Base-by-base conservation (phyloP, 2,888 invertebrate genomes). In the Drosophila monieri region DNA sequence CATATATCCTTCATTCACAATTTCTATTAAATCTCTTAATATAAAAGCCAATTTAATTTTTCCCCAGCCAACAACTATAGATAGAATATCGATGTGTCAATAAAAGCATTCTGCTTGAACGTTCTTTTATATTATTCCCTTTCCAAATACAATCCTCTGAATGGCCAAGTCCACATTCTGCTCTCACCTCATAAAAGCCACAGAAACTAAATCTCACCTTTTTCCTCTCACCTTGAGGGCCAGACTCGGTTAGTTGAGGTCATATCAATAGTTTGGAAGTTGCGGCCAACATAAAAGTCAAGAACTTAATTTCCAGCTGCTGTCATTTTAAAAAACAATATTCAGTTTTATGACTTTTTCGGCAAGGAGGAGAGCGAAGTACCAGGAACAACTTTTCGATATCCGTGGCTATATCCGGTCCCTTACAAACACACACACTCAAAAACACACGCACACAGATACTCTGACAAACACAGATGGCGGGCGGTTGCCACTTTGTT, bases 291-390 rank as follows among this genome's bases (percentile, higher is more conserved):
- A 88, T 83, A 81, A 81, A 81, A 81, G 88, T 83, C 81, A 83
- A 85, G 88, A 85, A 81, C 81, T 81, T 81, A 81, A 81, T 81
- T 88, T 88, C 75, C 81, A 81, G 84, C 86, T 81, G 81, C 77
- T 71, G 83, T 80, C 80, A 66, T 78, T 87, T 80, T 69, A 74
- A 69, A 64, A 76, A 78, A 81, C 80, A 85, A 87, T 87, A 76
- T 81, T 53, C 85, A 70, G 41, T 87, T 87, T 85, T 87, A 80
- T 78, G 85, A 67, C 81, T 84, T 67, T 69, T 68, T 27, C 27
- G 27, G 27, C 70, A 60, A 35, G 27, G 18, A 6, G 51, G 53
- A 58, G 27, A 55, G 56, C 53, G 54, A 59, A 66, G 47, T 65
- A 57, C 49, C 77, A 79, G 68, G 71, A 77, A 80, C 67, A 83